A percentile compares a stretch with the other conserved stretches of the same genome.
Conservation (phyloP, 2,113 vertebrate species). For the Pygoscelis antarcticus region DNA sequence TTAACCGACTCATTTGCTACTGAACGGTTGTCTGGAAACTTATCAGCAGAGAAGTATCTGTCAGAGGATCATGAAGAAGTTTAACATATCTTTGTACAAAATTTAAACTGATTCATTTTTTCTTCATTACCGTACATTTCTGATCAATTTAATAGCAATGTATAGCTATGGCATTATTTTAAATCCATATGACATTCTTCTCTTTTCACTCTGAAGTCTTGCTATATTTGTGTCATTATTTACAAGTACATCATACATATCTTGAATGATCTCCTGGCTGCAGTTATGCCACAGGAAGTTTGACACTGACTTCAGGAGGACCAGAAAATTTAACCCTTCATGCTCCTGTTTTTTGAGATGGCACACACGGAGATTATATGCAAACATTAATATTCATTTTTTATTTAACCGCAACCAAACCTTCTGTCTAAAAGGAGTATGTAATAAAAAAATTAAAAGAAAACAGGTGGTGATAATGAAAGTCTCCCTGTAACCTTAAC, state of each 20-base stretch:
- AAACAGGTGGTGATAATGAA: background rate
- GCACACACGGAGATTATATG: background rate
- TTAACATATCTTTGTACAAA: background rate
- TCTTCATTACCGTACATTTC: background rate
- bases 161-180: background rate
- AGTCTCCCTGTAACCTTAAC: background rate
- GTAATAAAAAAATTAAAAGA: background rate
- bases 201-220: background rate
- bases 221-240: background rate
- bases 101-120: background rate
- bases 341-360: background rate
- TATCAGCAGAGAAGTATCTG: background rate
- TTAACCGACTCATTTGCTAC: background rate
- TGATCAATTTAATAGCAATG: background rate
- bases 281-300: background rate
- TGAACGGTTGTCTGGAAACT: background rate
- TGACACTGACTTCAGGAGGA: background rate
- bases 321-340: background rate
- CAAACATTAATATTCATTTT: background rate
- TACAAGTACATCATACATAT: background rate
- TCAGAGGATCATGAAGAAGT: background rate
- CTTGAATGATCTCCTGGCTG: background rate
- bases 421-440: background rate
- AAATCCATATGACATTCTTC: background rate
- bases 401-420: background rate